Base-by-base conservation (phyloP, 2,113 vertebrate species). In the Corynorhinus townsendii region DNA sequence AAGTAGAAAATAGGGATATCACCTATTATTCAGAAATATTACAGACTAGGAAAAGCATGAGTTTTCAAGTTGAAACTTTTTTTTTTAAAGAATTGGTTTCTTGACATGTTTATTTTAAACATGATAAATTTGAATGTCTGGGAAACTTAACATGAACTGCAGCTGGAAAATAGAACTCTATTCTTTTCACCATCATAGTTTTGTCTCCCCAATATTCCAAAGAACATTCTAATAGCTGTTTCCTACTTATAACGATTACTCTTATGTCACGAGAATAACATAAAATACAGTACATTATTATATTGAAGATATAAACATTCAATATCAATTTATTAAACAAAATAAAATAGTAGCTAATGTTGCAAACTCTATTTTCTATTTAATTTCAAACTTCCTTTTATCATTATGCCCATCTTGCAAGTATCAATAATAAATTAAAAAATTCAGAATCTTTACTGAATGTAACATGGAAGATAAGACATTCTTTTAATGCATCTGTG, bases 61-160 rank as follows among this genome's bases (percentile, higher is more conserved):
- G 76, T 97, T 97, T 97, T 56, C 81, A 94, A 69, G 45, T 93
- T 86, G 81, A 11, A 95, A 95, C 76, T 95, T 56, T 84, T 96
- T 30, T 86, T 94, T 94, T 3, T 0, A 96, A 62, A 96, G 95
- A 94, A 94, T 47, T 97, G 95, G 83, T 97, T 97, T 95, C 93
- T 71, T 97, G 93, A 93, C 95, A 97, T 97, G 93, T 97, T 98
- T 98, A 98, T 97, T 97, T 95, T 98, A 97, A 98, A 98, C 96
- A 96, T 97, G 97, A 98, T 97, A 97, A 98, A 98, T 98, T 89
- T 92, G 94, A 96, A 97, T 79, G 93, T 72, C 96, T 93, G 94
- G 86, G 90, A 98, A 97, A 92, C 93, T 79, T 76, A 98, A 97
- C 85, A 96, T 94, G 80, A 98, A 88, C 43, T 95, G n/a, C 79